phyloP scores from a whole-genome alignment of 1,140 invertebrate species.

The Euura saliciscinereae region DNA sequence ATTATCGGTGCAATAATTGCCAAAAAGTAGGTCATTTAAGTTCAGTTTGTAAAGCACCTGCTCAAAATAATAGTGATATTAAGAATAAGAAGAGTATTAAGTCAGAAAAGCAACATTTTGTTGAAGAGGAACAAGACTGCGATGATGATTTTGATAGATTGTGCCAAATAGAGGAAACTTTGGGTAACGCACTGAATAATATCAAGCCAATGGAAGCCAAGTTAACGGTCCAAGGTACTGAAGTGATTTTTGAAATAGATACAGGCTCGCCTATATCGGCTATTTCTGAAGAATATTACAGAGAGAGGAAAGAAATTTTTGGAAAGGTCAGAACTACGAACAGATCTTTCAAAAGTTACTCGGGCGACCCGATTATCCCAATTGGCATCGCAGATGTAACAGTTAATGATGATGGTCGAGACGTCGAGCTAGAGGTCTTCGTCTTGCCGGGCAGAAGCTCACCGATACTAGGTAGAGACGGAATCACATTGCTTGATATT shows the following conservation, averaged over 20 bases:
- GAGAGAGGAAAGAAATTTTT: neutral
- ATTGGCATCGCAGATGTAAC: neutral
- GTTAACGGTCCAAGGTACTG: constrained; percentile 9
- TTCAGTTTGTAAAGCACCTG: constrained; percentile 16
- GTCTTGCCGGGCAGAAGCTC: neutral
- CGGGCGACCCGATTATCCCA: neutral
- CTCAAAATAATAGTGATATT: constrained; percentile 1
- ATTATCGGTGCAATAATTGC: constrained; percentile 24
- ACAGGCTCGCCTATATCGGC: constrained; percentile 17
- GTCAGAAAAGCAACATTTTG: constrained; percentile 17
- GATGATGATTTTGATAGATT: constrained; percentile 13
- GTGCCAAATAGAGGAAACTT: constrained; percentile 6
- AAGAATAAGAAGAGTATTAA: neutral
- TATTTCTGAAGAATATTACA: constrained; percentile 5
- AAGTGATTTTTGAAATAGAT: constrained; percentile 10
- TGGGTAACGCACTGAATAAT: constrained; percentile 7
- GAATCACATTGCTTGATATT: constrained; percentile 10
- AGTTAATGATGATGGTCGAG: neutral
- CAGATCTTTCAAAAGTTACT: neutral
- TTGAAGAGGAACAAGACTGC: constrained; percentile 14
- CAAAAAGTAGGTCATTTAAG: constrained; percentile 23
- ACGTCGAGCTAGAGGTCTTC: neutral
- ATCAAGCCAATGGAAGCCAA: constrained; percentile 17
- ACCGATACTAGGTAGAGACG: neutral
- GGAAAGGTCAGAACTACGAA: neutral